phyloP scores from a whole-genome alignment of 2,113 vertebrate species.

The Leucoraja erinaceus region DNA sequence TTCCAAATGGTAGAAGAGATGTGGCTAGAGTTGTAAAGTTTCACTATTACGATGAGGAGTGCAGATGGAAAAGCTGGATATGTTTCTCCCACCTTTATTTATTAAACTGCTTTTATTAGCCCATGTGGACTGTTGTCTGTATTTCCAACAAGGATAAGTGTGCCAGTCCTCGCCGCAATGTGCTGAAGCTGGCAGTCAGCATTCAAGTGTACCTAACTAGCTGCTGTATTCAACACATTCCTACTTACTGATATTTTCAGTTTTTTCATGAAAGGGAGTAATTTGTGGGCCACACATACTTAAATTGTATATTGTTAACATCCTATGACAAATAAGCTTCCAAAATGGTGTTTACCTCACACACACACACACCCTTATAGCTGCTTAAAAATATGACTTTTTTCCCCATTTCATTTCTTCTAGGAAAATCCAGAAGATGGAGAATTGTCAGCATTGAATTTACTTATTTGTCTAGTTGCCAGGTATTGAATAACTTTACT shows the following conservation, averaged over 20 bases:
- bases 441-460: slow-evolving; percentile 78
- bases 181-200: neutral
- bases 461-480: slow-evolving; percentile 93
- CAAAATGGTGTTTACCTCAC: too few relatives aligned
- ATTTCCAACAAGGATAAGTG: neutral
- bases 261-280: neutral
- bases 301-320: slow-evolving; percentile 4
- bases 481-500: slow-evolving; percentile 60
- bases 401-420: slow-evolving; percentile 41
- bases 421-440: slow-evolving; percentile 81
- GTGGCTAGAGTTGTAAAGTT: neutral
- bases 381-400: neutral
- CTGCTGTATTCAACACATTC: neutral
- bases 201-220: neutral
- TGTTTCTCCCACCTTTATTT: neutral
- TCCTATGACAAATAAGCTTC: too few relatives aligned
- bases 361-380: neutral
- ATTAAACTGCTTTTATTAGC: neutral
- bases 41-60: neutral
- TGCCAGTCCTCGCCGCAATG: too few relatives aligned
- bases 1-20: neutral
- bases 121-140: neutral
- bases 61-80: neutral
- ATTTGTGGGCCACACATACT: neutral
- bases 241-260: neutral